A percentile compares a stretch with the other conserved stretches of the same genome.
Conservation (phyloP, 2,888 invertebrate species). For the Amphimallon solstitiale region DNA sequence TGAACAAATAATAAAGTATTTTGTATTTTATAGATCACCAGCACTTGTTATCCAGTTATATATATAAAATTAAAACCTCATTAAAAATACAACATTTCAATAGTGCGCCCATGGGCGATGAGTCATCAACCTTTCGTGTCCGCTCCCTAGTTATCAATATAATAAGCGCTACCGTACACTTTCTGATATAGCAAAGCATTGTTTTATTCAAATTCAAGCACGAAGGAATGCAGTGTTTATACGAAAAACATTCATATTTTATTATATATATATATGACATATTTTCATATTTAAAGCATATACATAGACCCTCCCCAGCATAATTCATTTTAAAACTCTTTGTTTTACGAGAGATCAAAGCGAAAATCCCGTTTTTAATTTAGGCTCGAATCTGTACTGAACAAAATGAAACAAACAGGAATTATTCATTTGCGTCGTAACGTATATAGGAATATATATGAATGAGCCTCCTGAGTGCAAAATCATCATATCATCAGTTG, state of each 20-base stretch:
- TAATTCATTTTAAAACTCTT: slow-evolving; percentile 15
- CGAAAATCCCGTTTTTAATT: slow-evolving; percentile 4
- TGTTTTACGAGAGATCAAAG: slow-evolving; percentile 13
- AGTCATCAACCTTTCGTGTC: too few relatives aligned
- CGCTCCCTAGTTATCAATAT: too few relatives aligned
- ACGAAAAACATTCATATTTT: neutral
- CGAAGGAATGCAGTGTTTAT: too few relatives aligned
- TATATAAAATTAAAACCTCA: too few relatives aligned
- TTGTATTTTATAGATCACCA: too few relatives aligned
- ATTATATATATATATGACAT: slow-evolving; percentile 9
- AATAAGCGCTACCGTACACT: too few relatives aligned
- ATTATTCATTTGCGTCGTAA: slow-evolving; percentile 17
- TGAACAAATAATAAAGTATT: too few relatives aligned
- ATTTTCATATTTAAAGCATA: neutral
- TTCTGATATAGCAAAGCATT: too few relatives aligned
- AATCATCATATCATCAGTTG: neutral
- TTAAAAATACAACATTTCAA: too few relatives aligned
- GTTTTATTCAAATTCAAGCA: too few relatives aligned
- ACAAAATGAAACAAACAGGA: slow-evolving; percentile 1
- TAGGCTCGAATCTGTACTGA: neutral
- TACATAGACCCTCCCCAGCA: neutral
- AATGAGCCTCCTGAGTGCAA: neutral
- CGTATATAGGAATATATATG: slow-evolving; percentile 20
- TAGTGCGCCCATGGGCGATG: too few relatives aligned
- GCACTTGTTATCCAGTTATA: too few relatives aligned